Conservation (phyloP, 2,113 vertebrate genomes). For the Centropus bengalensis region DNA sequence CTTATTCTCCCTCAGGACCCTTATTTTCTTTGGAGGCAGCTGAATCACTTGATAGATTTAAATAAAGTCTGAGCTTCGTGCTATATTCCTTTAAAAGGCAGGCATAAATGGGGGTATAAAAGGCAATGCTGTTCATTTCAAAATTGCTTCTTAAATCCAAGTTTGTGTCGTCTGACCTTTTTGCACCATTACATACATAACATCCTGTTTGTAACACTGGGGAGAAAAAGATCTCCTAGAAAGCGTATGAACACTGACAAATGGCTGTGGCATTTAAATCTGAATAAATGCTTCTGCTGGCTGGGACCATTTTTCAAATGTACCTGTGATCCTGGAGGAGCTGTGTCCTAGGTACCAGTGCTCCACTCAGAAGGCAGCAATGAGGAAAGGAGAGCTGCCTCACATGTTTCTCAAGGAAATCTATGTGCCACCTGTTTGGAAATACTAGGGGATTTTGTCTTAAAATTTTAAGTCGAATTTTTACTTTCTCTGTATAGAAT, state of each 20-base stretch:
- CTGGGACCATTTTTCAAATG: background rate
- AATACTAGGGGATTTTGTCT: background rate
- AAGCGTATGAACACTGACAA: background rate
- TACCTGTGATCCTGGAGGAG: background rate
- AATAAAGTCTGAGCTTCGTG: background rate
- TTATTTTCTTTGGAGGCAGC: background rate
- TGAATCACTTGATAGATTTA: background rate
- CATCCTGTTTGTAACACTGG: background rate
- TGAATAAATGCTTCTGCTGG: background rate
- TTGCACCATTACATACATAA: background rate
- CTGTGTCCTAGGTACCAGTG: background rate
- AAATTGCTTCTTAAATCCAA: background rate
- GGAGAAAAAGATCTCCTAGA: background rate
- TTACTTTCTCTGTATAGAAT: background rate
- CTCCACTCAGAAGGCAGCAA: fast-evolving
- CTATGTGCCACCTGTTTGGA: background rate
- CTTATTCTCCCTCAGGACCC: fast-evolving
- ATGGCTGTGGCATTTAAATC: background rate
- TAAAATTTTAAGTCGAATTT: background rate
- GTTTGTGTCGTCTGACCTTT: background rate
- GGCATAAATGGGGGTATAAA: background rate
- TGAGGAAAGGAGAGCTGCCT: background rate
- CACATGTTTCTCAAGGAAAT: background rate
- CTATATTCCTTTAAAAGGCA: background rate
- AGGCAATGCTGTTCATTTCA: background rate